These are phyloP conservation scores for Scotopteryx bipunctaria DNA, from an alignment of 2,888 invertebrate species.

Conservation along the genomic window DNA sequence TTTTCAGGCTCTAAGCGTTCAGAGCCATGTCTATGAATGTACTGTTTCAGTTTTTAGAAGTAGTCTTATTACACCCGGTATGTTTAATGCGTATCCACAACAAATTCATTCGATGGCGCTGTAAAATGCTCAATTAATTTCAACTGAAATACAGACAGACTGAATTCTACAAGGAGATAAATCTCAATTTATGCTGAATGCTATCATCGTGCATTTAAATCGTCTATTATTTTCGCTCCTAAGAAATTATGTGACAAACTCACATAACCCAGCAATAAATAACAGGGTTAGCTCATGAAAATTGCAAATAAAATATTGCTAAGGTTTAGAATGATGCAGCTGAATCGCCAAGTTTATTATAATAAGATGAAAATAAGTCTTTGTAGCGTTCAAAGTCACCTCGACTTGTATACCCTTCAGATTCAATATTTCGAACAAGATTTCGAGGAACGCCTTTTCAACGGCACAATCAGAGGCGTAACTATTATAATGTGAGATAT, in stretches of 20 bases:
- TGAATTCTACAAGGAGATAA: slow-evolving; percentile 9
- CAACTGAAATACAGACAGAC: slow-evolving; percentile 10
- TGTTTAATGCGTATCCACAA: slow-evolving; percentile 32
- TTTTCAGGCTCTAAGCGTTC: too few species aligned
- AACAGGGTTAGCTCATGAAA: slow-evolving; percentile 6
- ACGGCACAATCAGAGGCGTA: slow-evolving; percentile 18
- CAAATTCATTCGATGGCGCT: slow-evolving; percentile 23
- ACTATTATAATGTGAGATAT: slow-evolving; percentile 15
- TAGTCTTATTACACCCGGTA: too few species aligned
- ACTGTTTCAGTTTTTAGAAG: too few species aligned
- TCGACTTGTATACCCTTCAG: slow-evolving; percentile 21
- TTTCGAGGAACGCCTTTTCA: slow-evolving; percentile 16
- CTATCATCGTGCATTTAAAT: not conserved
- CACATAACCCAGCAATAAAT: slow-evolving; percentile 2
- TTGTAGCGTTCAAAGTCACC: slow-evolving; percentile 22
- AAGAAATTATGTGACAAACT: slow-evolving; percentile 1
- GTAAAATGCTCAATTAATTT: slow-evolving; percentile 11
- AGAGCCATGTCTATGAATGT: too few species aligned
- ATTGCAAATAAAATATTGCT: slow-evolving; percentile 9
- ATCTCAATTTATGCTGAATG: slow-evolving; percentile 1
- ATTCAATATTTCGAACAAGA: slow-evolving; percentile 16
- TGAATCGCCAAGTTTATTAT: slow-evolving; percentile 17
- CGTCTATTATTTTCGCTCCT: not conserved
- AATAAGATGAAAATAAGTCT: slow-evolving; percentile 22
- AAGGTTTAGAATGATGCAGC: slow-evolving; percentile 8